A percentile compares a stretch with the other conserved stretches of the same genome.
Evolutionary conservation across 1,140 invertebrate genomes (phyloP).

Genomic region (Parapsyche elsis): DNA sequence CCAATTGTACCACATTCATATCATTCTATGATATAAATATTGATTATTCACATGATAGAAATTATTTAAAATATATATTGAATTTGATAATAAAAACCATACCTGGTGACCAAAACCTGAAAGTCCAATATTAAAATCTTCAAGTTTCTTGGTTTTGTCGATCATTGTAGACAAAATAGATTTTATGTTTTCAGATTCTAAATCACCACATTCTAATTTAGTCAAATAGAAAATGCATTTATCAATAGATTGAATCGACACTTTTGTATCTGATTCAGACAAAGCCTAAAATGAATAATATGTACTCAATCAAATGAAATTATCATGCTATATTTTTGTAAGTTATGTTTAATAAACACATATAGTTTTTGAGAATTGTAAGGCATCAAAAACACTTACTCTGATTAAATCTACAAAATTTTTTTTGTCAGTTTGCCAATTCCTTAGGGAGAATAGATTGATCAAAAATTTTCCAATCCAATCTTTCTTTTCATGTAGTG

Average conservation of each 20-base stretch:
- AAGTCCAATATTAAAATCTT: conserved; percentile 10
- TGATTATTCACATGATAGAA: neutral
- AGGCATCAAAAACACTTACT: conserved; percentile 52
- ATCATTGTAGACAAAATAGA: conserved; percentile 59
- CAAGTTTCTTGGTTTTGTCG: conserved; percentile 44
- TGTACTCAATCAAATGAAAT: neutral
- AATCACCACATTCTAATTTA: conserved; percentile 37
- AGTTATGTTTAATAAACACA: conserved; percentile 36
- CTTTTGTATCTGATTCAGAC: conserved; percentile 58
- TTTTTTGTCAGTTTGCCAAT: conserved; percentile 49
- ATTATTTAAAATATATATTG: too few species aligned
- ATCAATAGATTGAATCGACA: conserved; percentile 62
- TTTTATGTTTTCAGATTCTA: conserved; percentile 56
- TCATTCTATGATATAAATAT: conserved; percentile 60
- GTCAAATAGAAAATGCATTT: conserved; percentile 58
- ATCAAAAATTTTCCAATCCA: conserved; percentile 56
- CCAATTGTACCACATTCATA: conserved; percentile 67
- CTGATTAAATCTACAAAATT: conserved; percentile 54
- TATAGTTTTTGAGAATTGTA: too few species aligned
- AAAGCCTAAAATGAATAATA: conserved; percentile 59
- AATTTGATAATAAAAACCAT: conserved; percentile 39
- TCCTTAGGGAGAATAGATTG: conserved; percentile 49
- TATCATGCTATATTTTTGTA: conserved; percentile 19
- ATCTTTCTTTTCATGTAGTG: conserved; percentile 44
- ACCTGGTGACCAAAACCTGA: conserved; percentile 5